Evolutionary conservation across 2,797 vertebrate species (phyloP).

Genomic region (Enteromius paludinosus): DNA sequence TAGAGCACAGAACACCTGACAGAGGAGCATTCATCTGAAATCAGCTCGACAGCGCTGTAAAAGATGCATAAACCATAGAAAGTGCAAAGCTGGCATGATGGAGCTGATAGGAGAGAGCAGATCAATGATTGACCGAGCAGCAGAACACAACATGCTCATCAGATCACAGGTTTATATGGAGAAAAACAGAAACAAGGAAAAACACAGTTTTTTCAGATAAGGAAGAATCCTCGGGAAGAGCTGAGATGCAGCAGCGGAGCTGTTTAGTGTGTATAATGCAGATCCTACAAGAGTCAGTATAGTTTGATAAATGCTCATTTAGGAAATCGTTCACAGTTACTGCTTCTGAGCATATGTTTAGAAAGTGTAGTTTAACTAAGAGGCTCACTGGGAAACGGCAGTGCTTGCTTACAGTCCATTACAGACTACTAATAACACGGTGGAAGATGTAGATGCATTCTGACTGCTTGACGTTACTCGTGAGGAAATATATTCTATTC

Average conservation of each 20-base stretch:
- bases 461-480: too few species aligned
- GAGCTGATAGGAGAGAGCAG: constrained; percentile 8
- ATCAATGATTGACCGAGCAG: constrained; percentile 69
- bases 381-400: not conserved
- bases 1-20: constrained; percentile 9
- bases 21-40: not conserved
- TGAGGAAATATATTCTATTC: too few species aligned
- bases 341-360: not conserved
- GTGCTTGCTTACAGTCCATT: too few species aligned
- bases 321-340: not conserved
- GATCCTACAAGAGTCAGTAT: too few species aligned
- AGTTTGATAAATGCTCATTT: not conserved
- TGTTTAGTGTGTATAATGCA: too few species aligned
- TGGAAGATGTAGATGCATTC: too few species aligned
- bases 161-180: not conserved
- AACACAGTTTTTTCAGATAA: too few species aligned
- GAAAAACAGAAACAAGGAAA: not conserved
- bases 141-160: not conserved
- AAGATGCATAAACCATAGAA: constrained; percentile 11
- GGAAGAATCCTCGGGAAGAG: too few species aligned
- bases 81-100: constrained; percentile 19
- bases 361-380: not conserved
- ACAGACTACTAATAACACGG: too few species aligned
- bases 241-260: too few species aligned
- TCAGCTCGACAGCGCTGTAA: not conserved